Evolutionary conservation across 2,113 vertebrate genomes (phyloP), one percentile per base, ranked within the genome.

Genomic region (Oplegnathus fasciatus): DNA sequence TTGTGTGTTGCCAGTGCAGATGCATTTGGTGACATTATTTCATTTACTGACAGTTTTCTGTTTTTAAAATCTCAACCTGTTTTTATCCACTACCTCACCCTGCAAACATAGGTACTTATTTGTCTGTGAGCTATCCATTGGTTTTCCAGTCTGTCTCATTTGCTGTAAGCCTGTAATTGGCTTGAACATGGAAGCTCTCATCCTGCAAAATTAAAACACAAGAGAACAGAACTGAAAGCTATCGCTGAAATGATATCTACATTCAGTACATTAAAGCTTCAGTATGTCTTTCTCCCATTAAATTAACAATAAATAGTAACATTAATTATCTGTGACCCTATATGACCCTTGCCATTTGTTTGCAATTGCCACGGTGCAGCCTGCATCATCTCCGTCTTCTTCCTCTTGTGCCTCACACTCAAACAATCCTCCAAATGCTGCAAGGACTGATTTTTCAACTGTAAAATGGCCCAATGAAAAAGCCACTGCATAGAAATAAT

Each of bases 161-260:
- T 85, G 65, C 66, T 75, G 80, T 90, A 91, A 93, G 78, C 89
- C 83, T 78, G 83, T 89, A 91, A 93, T 89, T 90, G 86, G 91
- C 87, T 93, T 92, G 86, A 84, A 77, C 32, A 37, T 52, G 64
- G 72, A 80, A 54, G 65, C 42, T 44, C 65, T 74, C 87, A 75
- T 82, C 81, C 80, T 48, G 72, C 52, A 85, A 52, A 65, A 32
- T 40, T 73, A 24, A 74, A 55, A 76, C 66, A 69, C 62, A 34
- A 73, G 11, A 17, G 24, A 14, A 42, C 46, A 24, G 26, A 48
- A 28, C 32, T 48, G 14, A 50, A 32, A 55, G 28, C 14, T 1
- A 17, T 17, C 13, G 11, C 32, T 14, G 8, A 66, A 80, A 6
- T 18, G 40, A 26, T 8, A 20, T 60, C 3, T 32, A 15, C 28